Conservation (phyloP, 2,888 invertebrate species). For the Andrena bicolor region DNA sequence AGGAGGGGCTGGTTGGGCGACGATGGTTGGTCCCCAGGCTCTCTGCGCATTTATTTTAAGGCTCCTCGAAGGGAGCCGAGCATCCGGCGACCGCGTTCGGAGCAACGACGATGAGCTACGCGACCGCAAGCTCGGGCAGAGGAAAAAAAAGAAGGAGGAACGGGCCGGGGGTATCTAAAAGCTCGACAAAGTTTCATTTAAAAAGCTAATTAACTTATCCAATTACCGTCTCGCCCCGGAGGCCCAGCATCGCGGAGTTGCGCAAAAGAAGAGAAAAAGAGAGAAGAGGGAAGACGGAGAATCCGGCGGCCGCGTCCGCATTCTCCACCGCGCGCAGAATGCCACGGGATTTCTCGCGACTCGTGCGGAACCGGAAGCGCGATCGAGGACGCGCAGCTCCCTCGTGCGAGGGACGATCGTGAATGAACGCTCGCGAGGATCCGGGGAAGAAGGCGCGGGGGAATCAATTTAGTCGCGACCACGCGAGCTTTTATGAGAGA, state of each 20-base stretch:
- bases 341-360: conserved; percentile 34
- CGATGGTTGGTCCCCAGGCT: conserved; percentile 40
- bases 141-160: conserved; percentile 30
- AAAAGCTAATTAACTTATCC: conserved; percentile 81
- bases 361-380: not conserved
- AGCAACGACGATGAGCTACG: conserved; percentile 43
- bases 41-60: conserved; percentile 59
- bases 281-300: conserved; percentile 13
- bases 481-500: conserved; percentile 67
- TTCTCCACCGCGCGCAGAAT: conserved; percentile 2
- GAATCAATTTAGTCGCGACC: conserved; percentile 65
- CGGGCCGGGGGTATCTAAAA: conserved; percentile 60
- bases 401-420: not conserved
- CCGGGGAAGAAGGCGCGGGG: conserved; percentile 35
- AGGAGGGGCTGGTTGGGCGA: not conserved
- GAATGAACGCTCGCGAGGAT: conserved; percentile 49
- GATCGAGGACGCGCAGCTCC: not conserved
- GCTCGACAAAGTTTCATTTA: conserved; percentile 78
- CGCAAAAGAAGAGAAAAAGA: not conserved
- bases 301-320: conserved; percentile 28
- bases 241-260: conserved; percentile 18
- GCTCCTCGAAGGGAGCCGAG: conserved; percentile 60
- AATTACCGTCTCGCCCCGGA: conserved; percentile 71
- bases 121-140: conserved; percentile 26
- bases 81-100: conserved; percentile 41